phyloP scores from a whole-genome alignment of 2,888 invertebrate genomes.

The Podotricha telesiphe region DNA sequence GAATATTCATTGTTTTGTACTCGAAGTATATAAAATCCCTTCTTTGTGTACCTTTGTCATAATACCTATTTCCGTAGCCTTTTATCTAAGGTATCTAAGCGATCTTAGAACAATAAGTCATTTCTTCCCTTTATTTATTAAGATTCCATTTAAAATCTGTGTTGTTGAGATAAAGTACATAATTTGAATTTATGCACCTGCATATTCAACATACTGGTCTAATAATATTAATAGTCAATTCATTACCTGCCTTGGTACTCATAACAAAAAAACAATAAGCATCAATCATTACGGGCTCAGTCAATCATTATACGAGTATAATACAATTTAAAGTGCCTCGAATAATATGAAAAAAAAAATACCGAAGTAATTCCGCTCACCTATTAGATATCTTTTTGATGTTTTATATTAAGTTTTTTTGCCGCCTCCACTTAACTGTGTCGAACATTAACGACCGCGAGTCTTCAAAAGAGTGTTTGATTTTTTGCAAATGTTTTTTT shows the following conservation, averaged over 20 bases:
- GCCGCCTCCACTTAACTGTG: conserved; percentile 23
- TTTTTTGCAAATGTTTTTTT: conserved; percentile 23
- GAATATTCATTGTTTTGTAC: not conserved
- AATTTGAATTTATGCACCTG: no score
- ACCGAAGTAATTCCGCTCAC: not conserved
- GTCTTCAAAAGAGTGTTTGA: conserved; percentile 15
- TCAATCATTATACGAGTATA: not conserved
- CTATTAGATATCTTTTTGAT: conserved; percentile 14
- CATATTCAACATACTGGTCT: no score
- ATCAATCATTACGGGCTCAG: not conserved
- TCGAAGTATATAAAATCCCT: not conserved
- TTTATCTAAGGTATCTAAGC: not conserved
- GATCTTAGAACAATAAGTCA: not conserved
- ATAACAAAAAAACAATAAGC: not conserved
- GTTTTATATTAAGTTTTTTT: conserved; percentile 15
- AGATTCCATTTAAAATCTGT: no score
- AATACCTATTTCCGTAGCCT: not conserved
- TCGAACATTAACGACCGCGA: conserved; percentile 28
- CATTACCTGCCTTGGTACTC: not conserved
- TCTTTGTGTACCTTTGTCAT: not conserved
- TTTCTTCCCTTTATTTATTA: not conserved
- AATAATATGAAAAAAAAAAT: not conserved
- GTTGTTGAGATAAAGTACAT: no score
- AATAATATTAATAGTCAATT: not conserved
- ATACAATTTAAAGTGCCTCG: not conserved